Conservation (phyloP, 2,888 invertebrate genomes). For the Cantharis rufa region DNA sequence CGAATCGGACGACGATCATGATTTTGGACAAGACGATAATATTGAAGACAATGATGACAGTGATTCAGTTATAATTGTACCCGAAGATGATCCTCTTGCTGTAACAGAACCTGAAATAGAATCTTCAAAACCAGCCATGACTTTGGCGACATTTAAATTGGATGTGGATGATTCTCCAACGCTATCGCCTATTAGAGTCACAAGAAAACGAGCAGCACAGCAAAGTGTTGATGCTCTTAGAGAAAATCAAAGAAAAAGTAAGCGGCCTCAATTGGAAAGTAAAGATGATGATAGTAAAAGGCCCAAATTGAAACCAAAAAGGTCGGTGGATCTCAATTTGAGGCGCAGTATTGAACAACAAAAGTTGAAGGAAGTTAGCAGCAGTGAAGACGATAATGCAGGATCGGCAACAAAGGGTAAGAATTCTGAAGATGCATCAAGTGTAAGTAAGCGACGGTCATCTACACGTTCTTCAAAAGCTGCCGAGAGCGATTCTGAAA, state of each 20-base stretch:
- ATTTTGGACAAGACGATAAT: background rate
- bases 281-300: constrained; percentile 40
- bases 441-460: constrained; percentile 7
- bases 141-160: constrained; percentile 35
- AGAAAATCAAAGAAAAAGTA: constrained; percentile 7
- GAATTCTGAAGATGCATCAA: background rate
- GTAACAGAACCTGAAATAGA: constrained; percentile 44
- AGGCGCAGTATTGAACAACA: constrained; percentile 60
- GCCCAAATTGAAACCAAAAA: constrained; percentile 42
- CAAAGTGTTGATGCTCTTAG: constrained; percentile 24
- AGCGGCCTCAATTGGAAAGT: constrained; percentile 36
- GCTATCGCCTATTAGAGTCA: constrained; percentile 17
- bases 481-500: constrained; percentile 27
- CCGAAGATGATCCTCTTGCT: constrained; percentile 52
- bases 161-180: constrained; percentile 33
- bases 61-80: constrained; percentile 35
- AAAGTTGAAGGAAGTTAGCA: constrained; percentile 57
- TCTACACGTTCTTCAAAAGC: constrained; percentile 13
- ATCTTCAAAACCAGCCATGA: constrained; percentile 14
- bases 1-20: background rate
- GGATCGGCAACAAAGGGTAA: background rate
- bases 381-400: constrained; percentile 54
- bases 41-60: constrained; percentile 19
- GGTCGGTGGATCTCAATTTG: constrained; percentile 46
- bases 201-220: constrained; percentile 42